Base-by-base conservation (phyloP, 2,888 invertebrate species). In the Dione vanillae region DNA sequence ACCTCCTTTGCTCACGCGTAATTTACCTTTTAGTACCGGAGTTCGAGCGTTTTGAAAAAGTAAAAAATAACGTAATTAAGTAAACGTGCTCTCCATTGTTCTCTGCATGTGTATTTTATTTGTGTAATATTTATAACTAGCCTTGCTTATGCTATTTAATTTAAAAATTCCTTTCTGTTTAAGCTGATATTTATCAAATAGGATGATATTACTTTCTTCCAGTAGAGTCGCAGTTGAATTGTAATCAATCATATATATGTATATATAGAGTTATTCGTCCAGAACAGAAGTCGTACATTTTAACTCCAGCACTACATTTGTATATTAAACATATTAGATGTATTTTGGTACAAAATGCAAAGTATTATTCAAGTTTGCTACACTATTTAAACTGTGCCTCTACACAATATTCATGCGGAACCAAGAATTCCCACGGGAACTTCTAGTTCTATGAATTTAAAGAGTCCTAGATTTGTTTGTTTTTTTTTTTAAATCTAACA, bases 51-150 rank as follows among this genome's bases (percentile, higher is more conserved):
- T 82, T 78, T 81, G 82, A 87, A 86, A 87, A 75, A 88, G 87
- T 89, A 90, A 88, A 85, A 82, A 83, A 83, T 84, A 86, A 85
- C 82, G 82, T 87, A 89, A 88, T 88, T 87, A 89, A 89, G 89
- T 88, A 88, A 78, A 78, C 77, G 65, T 67, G 54, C 69, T 49
- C 71, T 65, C 78, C 74, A 79, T 79, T 79, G 78, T 79, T 79
- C 77, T 64, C 58, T 19, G 35, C 49, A 52, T 51, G 27, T 73
- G 61, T 65, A 66, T 70, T 66, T 70, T 66, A 65, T 58, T 49
- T 51, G 35, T 59, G 20, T 35, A 40, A 52, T 40, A 61, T 52
- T 62, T 62, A 69, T 71, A 70, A 62, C 45, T 71, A 69, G 37
- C 37, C 43, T 65, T 16, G 40, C 19, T 41, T 41, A 67, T 14